Conservation (phyloP, 2,113 vertebrate species). For the Delphinapterus leucas region DNA sequence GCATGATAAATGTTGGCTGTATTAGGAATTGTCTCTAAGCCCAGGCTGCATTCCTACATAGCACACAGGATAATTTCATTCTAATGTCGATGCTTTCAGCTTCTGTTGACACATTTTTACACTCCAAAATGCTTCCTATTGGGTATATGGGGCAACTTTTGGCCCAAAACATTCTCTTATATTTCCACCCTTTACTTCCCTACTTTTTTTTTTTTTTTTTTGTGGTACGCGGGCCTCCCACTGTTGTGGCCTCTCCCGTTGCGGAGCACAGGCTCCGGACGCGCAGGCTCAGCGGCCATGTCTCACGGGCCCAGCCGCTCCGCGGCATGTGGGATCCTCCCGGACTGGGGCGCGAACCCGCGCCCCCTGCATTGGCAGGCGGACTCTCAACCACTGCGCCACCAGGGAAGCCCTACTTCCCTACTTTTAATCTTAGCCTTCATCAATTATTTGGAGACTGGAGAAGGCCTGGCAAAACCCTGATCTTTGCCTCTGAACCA, state of each 20-base stretch:
- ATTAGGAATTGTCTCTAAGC: accelerated
- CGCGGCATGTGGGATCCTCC: no score
- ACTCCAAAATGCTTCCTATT: neutral
- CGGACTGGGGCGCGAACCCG: no score
- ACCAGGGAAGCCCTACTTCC: no score
- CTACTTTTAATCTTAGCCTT: neutral
- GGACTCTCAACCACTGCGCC: no score
- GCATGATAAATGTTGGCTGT: accelerated
- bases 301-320: no score
- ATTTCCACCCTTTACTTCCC: neutral
- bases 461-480: neutral
- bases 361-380: no score
- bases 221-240: no score
- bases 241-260: no score
- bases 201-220: neutral
- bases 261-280: no score
- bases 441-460: neutral
- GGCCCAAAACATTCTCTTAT: neutral
- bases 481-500: neutral
- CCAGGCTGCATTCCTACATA: neutral
- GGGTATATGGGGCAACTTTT: no score
- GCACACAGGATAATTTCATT: neutral
- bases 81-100: neutral
- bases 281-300: no score
- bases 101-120: neutral